Percentiles rank a stretch among this genome's conserved stretches.
Evolutionary conservation across 1,140 invertebrate genomes (phyloP).

Genomic region (Zaprionus taronus): DNA sequence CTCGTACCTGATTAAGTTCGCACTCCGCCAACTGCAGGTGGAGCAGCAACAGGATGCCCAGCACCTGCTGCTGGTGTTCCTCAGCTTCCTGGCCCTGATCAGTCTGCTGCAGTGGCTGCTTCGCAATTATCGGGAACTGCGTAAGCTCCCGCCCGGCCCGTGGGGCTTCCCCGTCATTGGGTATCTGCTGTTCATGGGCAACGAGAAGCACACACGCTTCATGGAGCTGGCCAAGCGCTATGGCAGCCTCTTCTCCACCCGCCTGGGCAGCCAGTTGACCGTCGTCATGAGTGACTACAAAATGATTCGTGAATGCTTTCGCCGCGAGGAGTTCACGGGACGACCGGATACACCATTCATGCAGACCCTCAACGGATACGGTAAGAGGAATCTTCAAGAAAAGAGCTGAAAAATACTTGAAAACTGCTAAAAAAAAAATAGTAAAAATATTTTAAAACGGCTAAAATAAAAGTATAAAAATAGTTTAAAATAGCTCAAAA

Average conservation of each 20-base stretch:
- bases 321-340: conserved; percentile 93
- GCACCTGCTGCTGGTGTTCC: conserved; percentile 85
- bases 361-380: conserved; percentile 94
- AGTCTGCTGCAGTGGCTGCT: conserved; percentile 85
- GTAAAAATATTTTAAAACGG: too few species aligned
- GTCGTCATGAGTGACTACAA: conserved; percentile 94
- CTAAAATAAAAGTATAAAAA: too few species aligned
- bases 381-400: conserved; percentile 86
- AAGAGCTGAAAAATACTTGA: not conserved
- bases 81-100: conserved; percentile 85
- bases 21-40: conserved; percentile 70
- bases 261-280: conserved; percentile 91
- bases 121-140: conserved; percentile 85
- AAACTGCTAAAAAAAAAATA: too few species aligned
- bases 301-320: conserved; percentile 93
- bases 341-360: conserved; percentile 93
- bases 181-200: conserved; percentile 91
- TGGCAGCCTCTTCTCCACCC: conserved; percentile 91
- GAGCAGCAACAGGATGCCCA: conserved; percentile 70
- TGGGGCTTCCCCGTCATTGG: conserved; percentile 93
- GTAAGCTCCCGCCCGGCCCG: conserved; percentile 92
- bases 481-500: too few species aligned
- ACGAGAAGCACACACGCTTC: conserved; percentile 91
- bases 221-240: conserved; percentile 90
- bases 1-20: conserved; percentile 79